These are phyloP conservation scores for Dicrostonyx torquatus DNA, from an alignment of 2,797 vertebrate species.

Conservation along the genomic window DNA sequence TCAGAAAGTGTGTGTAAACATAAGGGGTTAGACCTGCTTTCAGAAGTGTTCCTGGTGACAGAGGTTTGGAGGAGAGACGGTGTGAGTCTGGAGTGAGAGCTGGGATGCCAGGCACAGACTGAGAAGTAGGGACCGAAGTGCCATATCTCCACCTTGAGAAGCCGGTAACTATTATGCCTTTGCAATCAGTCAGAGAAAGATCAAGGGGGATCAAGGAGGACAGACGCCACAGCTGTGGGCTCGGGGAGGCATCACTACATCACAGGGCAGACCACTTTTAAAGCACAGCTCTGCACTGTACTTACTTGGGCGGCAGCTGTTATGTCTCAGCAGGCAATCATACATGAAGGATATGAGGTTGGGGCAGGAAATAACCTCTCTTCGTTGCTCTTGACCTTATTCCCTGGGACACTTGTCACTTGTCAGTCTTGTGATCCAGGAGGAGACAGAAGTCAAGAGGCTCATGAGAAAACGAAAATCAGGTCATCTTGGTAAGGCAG, in stretches of 20 bases:
- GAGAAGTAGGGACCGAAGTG: background rate
- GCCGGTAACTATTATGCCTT: background rate
- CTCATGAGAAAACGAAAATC: slow-evolving; percentile 52
- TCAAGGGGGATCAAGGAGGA: background rate
- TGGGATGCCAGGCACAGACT: background rate
- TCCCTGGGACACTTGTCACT: slow-evolving; percentile 72
- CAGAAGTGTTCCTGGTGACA: background rate
- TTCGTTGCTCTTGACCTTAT: slow-evolving; percentile 77
- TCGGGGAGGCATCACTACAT: background rate
- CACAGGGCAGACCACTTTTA: background rate
- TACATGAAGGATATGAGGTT: slow-evolving; percentile 41
- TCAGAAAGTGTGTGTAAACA: slow-evolving; percentile 72
- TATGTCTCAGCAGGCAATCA: background rate
- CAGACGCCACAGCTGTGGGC: background rate
- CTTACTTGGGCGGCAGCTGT: slow-evolving; percentile 17
- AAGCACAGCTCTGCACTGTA: background rate
- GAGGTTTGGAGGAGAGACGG: background rate
- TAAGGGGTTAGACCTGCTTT: slow-evolving; percentile 60
- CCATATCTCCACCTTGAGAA: background rate
- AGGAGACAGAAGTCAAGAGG: slow-evolving; percentile 64
- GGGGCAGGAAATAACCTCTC: slow-evolving; percentile 68
- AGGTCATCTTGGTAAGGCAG: slow-evolving; percentile 44
- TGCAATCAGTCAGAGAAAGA: background rate
- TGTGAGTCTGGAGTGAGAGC: background rate
- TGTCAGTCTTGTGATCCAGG: slow-evolving; percentile 69